Percentiles rank a stretch among this genome's conserved stretches.
Conservation (phyloP, 2,888 invertebrate genomes). For the Tenthredo mesomela region DNA sequence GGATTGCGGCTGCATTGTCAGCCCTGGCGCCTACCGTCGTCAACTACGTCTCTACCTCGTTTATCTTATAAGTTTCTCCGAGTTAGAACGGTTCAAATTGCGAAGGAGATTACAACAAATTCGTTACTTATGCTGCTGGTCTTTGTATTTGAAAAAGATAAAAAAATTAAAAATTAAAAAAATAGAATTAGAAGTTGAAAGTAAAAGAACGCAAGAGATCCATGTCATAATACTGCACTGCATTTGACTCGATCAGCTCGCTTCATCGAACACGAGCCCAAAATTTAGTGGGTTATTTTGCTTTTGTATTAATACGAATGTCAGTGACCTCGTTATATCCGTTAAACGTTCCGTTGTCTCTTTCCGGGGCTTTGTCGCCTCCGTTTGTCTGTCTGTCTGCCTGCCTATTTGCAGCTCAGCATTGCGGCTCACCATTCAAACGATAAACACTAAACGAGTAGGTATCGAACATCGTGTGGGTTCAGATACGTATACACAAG, state of each 20-base stretch:
- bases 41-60: slow-evolving; percentile 24
- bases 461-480: background rate
- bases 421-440: background rate
- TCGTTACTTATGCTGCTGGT: background rate
- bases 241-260: background rate
- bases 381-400: background rate
- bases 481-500: background rate
- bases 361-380: slow-evolving; percentile 45
- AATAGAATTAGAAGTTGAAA: background rate
- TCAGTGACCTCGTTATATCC: slow-evolving; percentile 45
- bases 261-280: slow-evolving; percentile 8
- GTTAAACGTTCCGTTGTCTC: slow-evolving; percentile 45
- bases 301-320: slow-evolving; percentile 33
- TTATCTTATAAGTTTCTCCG: background rate
- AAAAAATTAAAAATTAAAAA: background rate
- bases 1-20: slow-evolving; percentile 42
- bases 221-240: background rate
- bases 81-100: background rate
- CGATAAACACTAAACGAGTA: background rate
- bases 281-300: background rate
- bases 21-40: slow-evolving; percentile 43
- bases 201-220: background rate
- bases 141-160: background rate
- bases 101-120: background rate
- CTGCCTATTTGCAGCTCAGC: slow-evolving; percentile 3